Conservation (phyloP, 2,113 vertebrate genomes). For the Ictalurus furcatus region DNA sequence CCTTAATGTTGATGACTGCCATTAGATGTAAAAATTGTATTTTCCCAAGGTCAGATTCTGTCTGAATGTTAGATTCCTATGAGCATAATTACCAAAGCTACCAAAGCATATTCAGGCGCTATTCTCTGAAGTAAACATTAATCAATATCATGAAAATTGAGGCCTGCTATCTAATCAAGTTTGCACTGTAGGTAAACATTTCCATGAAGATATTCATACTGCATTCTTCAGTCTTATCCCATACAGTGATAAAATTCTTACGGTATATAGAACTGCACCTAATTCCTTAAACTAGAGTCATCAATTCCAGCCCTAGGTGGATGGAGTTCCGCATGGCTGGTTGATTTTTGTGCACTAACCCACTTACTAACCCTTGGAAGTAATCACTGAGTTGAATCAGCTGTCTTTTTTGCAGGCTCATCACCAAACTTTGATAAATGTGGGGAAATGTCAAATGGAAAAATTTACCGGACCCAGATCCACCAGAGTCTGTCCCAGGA, state of each 20-base stretch:
- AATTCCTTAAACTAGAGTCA: background rate
- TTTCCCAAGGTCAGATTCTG: background rate
- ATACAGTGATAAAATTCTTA: background rate
- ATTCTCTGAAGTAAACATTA: background rate
- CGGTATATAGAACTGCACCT: background rate
- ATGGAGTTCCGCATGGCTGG: background rate
- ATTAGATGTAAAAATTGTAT: background rate
- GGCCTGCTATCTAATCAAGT: background rate
- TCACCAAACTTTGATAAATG: background rate
- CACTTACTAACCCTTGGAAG: background rate
- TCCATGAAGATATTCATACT: background rate
- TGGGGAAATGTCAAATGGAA: background rate
- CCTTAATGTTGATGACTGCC: slow-evolving; percentile 11
- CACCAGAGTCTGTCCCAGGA: background rate
- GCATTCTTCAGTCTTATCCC: background rate
- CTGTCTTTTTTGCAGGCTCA: background rate
- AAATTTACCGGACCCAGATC: background rate
- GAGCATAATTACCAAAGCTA: background rate
- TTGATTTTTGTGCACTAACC: background rate
- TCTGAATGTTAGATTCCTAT: background rate
- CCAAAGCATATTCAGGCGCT: background rate
- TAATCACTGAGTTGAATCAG: background rate
- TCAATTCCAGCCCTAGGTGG: background rate
- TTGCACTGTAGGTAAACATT: background rate
- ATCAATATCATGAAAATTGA: background rate